Conservation (phyloP, 2,113 vertebrate species). For the Pogona vitticeps region DNA sequence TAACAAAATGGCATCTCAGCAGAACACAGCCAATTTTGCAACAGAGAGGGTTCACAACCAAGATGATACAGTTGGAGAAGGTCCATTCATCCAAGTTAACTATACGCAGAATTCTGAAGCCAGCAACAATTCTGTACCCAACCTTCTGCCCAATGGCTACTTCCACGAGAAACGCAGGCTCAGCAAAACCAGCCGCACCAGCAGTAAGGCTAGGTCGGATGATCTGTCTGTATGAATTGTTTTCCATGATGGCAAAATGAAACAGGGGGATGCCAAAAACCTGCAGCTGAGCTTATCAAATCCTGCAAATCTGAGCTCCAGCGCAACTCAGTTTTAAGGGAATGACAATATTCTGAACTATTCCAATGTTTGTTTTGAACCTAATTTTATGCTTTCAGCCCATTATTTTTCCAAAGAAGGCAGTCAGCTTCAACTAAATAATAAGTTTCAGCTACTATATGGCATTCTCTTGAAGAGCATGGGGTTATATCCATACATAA, state of each 20-base stretch:
- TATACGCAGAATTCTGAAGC: constrained; percentile 76
- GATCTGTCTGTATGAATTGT: constrained; percentile 87
- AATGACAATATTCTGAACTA: background rate
- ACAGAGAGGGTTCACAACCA: constrained; percentile 82
- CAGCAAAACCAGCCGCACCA: constrained; percentile 88
- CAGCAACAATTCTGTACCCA: constrained; percentile 64
- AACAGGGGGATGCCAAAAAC: constrained; percentile 4
- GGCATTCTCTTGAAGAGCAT: background rate
- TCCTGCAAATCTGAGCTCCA: constrained; percentile 12
- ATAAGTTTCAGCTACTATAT: background rate
- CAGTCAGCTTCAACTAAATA: background rate
- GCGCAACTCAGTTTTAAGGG: background rate
- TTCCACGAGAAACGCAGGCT: constrained; percentile 85
- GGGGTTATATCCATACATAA: background rate
- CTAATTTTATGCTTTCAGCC: background rate
- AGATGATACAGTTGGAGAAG: constrained; percentile 74
- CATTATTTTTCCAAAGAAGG: background rate
- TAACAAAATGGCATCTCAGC: constrained; percentile 87
- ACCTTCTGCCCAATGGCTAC: constrained; percentile 68
- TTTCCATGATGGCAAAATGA: background rate
- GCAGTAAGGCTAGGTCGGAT: constrained; percentile 87
- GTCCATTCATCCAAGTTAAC: constrained; percentile 81
- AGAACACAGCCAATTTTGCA: constrained; percentile 90
- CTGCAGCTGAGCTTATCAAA: constrained; percentile 32
- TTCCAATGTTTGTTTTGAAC: constrained; percentile 18